Evolutionary conservation across 2,797 vertebrate genomes (phyloP).

Genomic region (Ibycter americanus): DNA sequence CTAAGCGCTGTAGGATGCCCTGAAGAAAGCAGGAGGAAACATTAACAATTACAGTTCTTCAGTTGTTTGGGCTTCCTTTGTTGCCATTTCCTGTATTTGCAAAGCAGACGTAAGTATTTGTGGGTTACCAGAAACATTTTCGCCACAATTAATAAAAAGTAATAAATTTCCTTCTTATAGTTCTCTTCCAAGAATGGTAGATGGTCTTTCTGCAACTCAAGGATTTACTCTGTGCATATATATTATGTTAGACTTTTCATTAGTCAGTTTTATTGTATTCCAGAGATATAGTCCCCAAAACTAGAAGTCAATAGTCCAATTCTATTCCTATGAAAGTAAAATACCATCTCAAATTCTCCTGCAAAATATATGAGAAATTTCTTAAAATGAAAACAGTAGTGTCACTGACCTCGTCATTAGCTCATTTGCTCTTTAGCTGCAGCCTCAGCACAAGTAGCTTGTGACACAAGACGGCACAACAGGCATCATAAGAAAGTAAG

Average conservation of each 20-base stretch:
- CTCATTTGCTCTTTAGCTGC: background rate
- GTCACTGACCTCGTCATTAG: background rate
- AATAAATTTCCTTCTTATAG: background rate
- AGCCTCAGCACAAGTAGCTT: background rate
- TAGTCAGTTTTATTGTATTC: background rate
- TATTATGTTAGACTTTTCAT: background rate
- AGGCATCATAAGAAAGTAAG: background rate
- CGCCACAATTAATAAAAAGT: background rate
- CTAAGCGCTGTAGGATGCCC: constrained; percentile 90
- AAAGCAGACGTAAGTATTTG: background rate
- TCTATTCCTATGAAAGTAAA: background rate
- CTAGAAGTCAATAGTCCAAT: background rate
- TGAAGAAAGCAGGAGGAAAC: constrained; percentile 36
- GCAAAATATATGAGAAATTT: background rate
- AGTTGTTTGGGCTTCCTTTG: background rate
- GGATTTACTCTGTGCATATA: background rate
- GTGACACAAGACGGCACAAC: background rate
- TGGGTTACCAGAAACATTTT: background rate
- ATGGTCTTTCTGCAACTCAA: background rate
- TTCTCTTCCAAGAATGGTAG: background rate
- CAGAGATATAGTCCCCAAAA: background rate
- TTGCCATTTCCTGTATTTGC: background rate
- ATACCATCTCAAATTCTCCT: background rate
- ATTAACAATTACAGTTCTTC: background rate
- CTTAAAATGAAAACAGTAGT: background rate